Evolutionary conservation across 2,888 invertebrate species (phyloP), one percentile per base, ranked within the genome.

Genomic region (Tinea semifulvella): DNA sequence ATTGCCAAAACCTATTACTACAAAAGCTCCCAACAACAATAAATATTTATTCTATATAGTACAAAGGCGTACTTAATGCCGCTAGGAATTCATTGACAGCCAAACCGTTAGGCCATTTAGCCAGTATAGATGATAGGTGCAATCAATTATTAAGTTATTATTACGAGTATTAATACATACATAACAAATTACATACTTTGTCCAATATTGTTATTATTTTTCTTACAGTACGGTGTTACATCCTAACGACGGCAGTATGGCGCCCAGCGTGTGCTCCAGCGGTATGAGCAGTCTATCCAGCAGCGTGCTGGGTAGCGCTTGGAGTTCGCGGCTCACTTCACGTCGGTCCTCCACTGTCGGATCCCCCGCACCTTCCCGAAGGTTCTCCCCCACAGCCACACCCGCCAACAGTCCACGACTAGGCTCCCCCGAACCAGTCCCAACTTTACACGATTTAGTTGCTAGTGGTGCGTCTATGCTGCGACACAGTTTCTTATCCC

Each of bases 381-480:
- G 92, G 47, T 92, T 84, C 65, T 85, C 91, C 5, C 91, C 93
- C 2, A 94, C 94, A 0, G 92, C 92, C 5, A 94, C 94, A 4
- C 94, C 94, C 1, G 91, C 91, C 60, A 94, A 94, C 67, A 92
- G 92, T 60, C 94, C 94, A 1, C 87, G 89, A 54, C 69, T 80
- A 26, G 85, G 86, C 28, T 77, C 87, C 20, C 88, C 81, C 1
- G 86, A 56, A 69, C 48, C 60, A 8, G 69, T 73, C 2, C 75
- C 81, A 25, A 80, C 82, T 11, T 65, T 84, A 18, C 80, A 83
- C 59, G 75, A 82, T 43, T 69, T 84, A 46, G 82, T 84, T 52
- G 82, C 83, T 55, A 73, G 75, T 56, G 79, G 76, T 42, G 73
- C 76, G 4, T 75, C 74, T 31, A 73, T 80, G 47, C 60, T 80